phyloP scores from a whole-genome alignment of 2,888 invertebrate genomes.

The Lasius fuliginosus region DNA sequence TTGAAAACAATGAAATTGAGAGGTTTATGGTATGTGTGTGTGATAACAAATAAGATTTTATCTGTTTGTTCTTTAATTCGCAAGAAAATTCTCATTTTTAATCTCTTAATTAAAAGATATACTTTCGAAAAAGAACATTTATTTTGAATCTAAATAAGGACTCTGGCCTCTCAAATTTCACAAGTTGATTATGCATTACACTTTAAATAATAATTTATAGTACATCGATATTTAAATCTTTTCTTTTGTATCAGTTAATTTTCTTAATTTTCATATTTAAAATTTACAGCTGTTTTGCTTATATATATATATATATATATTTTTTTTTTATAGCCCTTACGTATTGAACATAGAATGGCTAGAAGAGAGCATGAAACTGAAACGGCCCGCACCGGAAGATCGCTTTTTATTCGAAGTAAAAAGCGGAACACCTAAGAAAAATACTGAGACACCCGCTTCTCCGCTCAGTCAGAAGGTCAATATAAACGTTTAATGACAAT shows the following conservation, averaged over 20 bases:
- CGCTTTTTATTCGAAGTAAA: constrained; percentile 80
- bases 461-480: constrained; percentile 89
- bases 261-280: not conserved
- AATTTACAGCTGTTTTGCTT: constrained; percentile 11
- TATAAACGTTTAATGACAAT: not conserved
- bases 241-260: not conserved
- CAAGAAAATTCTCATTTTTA: not conserved
- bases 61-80: not conserved
- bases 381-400: constrained; percentile 88
- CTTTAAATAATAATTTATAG: not conserved
- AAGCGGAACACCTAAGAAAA: constrained; percentile 68
- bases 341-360: constrained; percentile 93
- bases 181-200: not conserved
- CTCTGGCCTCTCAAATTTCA: not conserved
- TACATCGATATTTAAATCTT: not conserved
- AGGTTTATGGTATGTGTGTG: constrained; percentile 76
- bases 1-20: constrained; percentile 84
- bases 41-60: constrained; percentile 19
- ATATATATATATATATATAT: constrained; percentile 3
- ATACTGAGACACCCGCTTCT: constrained; percentile 87
- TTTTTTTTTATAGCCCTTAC: constrained; percentile 86
- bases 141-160: not conserved
- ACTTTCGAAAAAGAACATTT: not conserved
- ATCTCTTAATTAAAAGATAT: not conserved
- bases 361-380: constrained; percentile 90